phyloP scores from a whole-genome alignment of 2,113 vertebrate genomes.

The Albula goreensis region DNA sequence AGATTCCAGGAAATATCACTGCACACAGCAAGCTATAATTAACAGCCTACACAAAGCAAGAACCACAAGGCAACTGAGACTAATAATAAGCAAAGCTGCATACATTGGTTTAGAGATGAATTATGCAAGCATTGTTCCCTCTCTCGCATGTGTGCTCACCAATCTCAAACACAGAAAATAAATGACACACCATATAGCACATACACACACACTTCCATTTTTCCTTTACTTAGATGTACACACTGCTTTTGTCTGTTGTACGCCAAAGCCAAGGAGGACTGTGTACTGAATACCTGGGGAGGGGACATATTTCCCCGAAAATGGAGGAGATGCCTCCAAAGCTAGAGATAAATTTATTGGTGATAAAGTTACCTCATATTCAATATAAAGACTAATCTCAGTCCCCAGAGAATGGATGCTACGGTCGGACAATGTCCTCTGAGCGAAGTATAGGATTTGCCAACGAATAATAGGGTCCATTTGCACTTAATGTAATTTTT shows the following conservation, averaged over 20 bases:
- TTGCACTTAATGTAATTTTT: conserved; percentile 42
- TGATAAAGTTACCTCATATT: background rate
- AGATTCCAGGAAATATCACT: background rate
- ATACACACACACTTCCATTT: too few species aligned
- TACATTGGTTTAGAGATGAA: background rate
- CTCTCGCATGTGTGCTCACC: background rate
- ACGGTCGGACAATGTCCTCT: conserved; percentile 40
- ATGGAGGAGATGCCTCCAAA: background rate
- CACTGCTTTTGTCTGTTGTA: too few species aligned
- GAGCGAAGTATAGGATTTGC: conserved; percentile 38
- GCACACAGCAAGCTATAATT: background rate
- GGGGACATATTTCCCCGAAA: background rate
- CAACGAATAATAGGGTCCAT: conserved; percentile 36
- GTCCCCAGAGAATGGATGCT: conserved; percentile 40
- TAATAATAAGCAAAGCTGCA: background rate
- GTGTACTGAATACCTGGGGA: background rate
- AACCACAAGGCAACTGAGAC: background rate
- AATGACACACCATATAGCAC: background rate
- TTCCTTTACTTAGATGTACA: too few species aligned
- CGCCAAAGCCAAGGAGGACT: background rate
- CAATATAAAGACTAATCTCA: conserved; percentile 48
- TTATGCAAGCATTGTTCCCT: too few species aligned
- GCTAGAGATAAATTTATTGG: background rate
- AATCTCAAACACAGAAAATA: background rate
- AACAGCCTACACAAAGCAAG: background rate